phyloP scores from a whole-genome alignment of 2,888 invertebrate genomes.

The Opisthograptis luteolata region DNA sequence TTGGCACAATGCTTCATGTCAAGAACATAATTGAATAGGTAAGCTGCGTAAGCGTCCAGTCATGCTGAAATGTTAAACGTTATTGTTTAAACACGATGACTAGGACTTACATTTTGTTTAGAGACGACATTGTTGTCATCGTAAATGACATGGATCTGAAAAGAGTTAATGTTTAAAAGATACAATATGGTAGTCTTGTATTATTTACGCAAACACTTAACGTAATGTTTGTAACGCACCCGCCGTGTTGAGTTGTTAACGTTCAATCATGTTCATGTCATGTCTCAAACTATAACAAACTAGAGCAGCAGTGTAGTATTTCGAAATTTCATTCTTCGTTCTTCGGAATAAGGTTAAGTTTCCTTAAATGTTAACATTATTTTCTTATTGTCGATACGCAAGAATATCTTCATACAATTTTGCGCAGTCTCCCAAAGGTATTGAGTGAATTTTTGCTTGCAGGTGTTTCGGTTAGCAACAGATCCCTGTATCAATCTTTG shows the following conservation, averaged over 20 bases:
- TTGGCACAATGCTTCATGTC: slow-evolving; percentile 10
- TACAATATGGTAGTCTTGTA: slow-evolving; percentile 15
- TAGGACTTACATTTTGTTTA: slow-evolving; percentile 17
- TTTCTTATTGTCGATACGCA: slow-evolving; percentile 35
- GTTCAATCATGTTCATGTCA: slow-evolving; percentile 46
- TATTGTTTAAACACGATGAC: slow-evolving; percentile 9
- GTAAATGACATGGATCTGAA: slow-evolving; percentile 4
- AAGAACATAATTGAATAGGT: slow-evolving; percentile 17
- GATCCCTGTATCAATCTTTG: slow-evolving; percentile 54
- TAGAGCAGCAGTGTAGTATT: slow-evolving; percentile 39
- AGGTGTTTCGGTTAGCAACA: slow-evolving; percentile 51
- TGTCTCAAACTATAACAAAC: slow-evolving; percentile 44
- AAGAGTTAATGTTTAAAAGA: slow-evolving; percentile 14
- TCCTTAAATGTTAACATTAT: slow-evolving; percentile 32
- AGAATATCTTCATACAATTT: slow-evolving; percentile 32
- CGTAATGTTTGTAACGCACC: slow-evolving; percentile 48
- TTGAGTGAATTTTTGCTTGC: slow-evolving; percentile 44
- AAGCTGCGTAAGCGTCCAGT: slow-evolving; percentile 13
- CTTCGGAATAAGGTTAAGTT: slow-evolving; percentile 39
- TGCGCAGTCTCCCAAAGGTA: slow-evolving; percentile 30
- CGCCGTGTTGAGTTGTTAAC: slow-evolving; percentile 43
- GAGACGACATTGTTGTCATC: slow-evolving; percentile 7
- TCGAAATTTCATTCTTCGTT: slow-evolving; percentile 36
- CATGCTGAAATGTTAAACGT: slow-evolving; percentile 8
- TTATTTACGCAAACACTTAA: slow-evolving; percentile 53